Evolutionary conservation across 2,797 vertebrate genomes (phyloP), one percentile per base, ranked within the genome.

Genomic region (Rallus crepitans): DNA sequence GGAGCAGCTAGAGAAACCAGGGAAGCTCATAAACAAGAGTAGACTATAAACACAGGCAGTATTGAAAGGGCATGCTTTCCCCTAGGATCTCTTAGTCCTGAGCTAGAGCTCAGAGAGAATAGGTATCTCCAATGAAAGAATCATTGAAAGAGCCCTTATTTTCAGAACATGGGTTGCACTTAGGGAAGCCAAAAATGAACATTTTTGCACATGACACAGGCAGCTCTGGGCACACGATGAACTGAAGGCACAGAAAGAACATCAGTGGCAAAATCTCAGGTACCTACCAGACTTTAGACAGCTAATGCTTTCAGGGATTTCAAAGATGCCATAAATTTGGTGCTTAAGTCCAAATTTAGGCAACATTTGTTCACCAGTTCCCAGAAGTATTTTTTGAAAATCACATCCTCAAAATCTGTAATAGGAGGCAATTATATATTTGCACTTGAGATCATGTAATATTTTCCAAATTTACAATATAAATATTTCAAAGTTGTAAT

Each of bases 401-500:
- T 56, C 63, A 56, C 10, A 82, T 70, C 37, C 28, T 82, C 90
- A 87, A 76, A 50, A 57, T 40, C 75, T 70, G 23, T 79, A 93
- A 70, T 50, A 73, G 55, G 31, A 88, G 30, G 27, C 48, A 90
- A 89, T 82, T 82, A 73, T 24, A 68, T 64, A 92, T 94, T 89
- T 91, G 70, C 48, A 94, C 31, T 80, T 68, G 53, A 90, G 55
- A 89, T 79, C 53, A 39, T 5, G 37, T 30, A 93, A 68, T 80
- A 87, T 90, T 96, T 95, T 89, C 60, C 56, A 90, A 82, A 87
- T 77, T 82, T 73, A 42, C 37, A 45, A 89, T 55, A 90, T 40
- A 90, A 94, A 94, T 95, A 95, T 96, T 93, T 90, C 45, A 61
- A 93, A 84, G 73, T 87, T 93, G 71, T 93, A 93, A 96, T 96